Conservation (phyloP, 2,797 vertebrate genomes). For the Centroberyx gerrardi region DNA sequence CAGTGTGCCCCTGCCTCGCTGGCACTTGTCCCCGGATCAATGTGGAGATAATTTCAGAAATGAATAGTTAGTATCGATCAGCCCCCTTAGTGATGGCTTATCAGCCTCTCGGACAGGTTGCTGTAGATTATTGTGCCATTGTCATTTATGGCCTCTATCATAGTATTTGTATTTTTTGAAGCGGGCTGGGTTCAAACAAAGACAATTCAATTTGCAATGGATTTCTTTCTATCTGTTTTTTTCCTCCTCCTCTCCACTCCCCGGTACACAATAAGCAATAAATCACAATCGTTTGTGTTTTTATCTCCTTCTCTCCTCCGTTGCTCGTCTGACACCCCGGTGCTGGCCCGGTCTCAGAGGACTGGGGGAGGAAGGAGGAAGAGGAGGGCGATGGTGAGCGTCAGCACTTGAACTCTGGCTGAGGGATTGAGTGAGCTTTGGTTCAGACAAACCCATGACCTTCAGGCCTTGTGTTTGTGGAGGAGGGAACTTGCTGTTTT, state of each 20-base stretch:
- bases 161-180: slow-evolving; percentile 86
- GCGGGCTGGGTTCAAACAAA: slow-evolving; percentile 91
- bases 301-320: slow-evolving; percentile 76
- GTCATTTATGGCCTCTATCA: slow-evolving; percentile 98
- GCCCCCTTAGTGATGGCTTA: slow-evolving; percentile 92
- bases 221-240: slow-evolving; percentile 86
- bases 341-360: slow-evolving; percentile 89
- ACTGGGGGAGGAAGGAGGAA: slow-evolving; percentile 87
- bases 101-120: slow-evolving; percentile 91
- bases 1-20: slow-evolving; percentile 90
- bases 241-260: slow-evolving; percentile 59
- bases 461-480: slow-evolving; percentile 89
- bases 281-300: slow-evolving; percentile 98
- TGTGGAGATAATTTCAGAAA: slow-evolving; percentile 99
- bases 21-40: slow-evolving; percentile 97
- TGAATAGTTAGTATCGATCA: slow-evolving; percentile 99
- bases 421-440: slow-evolving; percentile 95
- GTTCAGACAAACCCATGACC: slow-evolving; percentile 96
- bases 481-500: slow-evolving; percentile 89
- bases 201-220: slow-evolving; percentile 98
- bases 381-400: slow-evolving; percentile 86
- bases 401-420: slow-evolving; percentile 89
- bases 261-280: slow-evolving; percentile 94
- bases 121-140: slow-evolving; percentile 96
- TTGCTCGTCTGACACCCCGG: slow-evolving; percentile 83